phyloP scores from a whole-genome alignment of 2,888 invertebrate genomes.

The Margaritifera margaritifera region DNA sequence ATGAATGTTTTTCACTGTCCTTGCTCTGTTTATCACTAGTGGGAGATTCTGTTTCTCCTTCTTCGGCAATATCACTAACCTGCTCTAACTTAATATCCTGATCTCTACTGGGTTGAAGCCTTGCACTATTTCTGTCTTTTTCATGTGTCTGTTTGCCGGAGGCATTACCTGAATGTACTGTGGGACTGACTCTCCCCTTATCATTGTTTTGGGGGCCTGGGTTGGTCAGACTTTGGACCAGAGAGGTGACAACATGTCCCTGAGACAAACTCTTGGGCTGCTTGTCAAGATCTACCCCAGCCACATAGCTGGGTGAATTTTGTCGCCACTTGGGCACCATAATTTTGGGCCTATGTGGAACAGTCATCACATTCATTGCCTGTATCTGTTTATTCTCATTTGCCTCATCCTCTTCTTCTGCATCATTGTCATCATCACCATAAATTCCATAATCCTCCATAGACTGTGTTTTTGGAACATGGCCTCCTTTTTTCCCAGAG shows the following conservation, averaged over 20 bases:
- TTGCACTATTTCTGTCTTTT: neutral
- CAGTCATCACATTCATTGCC: conserved; percentile 32
- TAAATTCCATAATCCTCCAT: conserved; percentile 49
- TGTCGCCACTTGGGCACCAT: conserved; percentile 43
- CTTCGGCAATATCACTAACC: no score
- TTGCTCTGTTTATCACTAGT: no score
- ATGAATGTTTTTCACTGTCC: no score
- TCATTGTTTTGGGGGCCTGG: conserved; percentile 14
- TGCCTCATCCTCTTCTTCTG: conserved; percentile 25
- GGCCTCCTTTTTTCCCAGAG: neutral
- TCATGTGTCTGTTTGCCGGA: neutral
- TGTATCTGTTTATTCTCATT: conserved; percentile 23
- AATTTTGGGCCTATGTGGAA: conserved; percentile 36
- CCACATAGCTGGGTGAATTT: conserved; percentile 32
- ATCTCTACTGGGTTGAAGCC: no score
- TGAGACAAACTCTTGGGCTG: conserved; percentile 22
- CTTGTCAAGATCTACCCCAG: conserved; percentile 19
- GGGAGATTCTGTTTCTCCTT: no score
- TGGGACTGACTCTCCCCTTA: conserved; percentile 10
- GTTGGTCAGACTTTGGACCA: conserved; percentile 41
- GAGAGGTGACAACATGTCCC: conserved; percentile 38
- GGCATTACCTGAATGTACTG: neutral
- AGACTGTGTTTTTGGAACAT: neutral
- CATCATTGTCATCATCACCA: conserved; percentile 48
- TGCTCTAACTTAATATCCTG: no score